Evolutionary conservation across 2,113 vertebrate species (phyloP), one percentile per base, ranked within the genome.

Genomic region (Datnioides undecimradiatus): DNA sequence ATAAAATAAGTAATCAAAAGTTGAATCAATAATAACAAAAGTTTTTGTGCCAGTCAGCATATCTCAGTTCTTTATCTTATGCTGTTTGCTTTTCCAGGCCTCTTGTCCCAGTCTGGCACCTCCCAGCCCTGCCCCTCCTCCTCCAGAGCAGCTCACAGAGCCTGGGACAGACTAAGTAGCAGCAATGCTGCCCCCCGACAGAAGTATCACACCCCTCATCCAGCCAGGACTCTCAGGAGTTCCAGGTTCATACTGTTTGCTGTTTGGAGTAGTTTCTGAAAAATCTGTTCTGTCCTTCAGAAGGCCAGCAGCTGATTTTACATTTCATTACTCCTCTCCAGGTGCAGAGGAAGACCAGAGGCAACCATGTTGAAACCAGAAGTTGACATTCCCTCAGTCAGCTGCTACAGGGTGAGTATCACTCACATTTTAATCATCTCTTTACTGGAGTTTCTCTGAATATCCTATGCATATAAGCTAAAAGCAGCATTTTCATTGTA

Each of bases 51-150:
- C 45, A 27, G 12, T 52, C 7, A 51, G 27, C 12, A 0, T 27
- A 2, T 52, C 11, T 41, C 4, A 16, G 8, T 54, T 49, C 33
- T 3, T 55, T 66, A 21, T 55, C 23, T 17, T 1, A 1, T 65
- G 34, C 34, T 0, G 0, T 65, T 31, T 81, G 43, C 43, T 49
- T 40, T 4, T 83, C 25, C 84, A 88, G 90, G 83, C 8, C 23
- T 83, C 57, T 38, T 59, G 49, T 85, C 73, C 6, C 43, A 33
- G 65, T 78, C 86, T 27, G 68, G 31, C 63, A 3, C 33, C n/a
- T 68, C 80, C 11, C 68, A 55, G 48, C 23, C 13, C 8, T 4
- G 33, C n/a, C 14, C 21, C 8, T 19, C 65, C 62, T 66, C 29
- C 51, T 77, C 55, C 58, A 55, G 33, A 52, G 21, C 59, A 7